phyloP scores from a whole-genome alignment of 2,888 invertebrate species.

The Drosophila algonquin region DNA sequence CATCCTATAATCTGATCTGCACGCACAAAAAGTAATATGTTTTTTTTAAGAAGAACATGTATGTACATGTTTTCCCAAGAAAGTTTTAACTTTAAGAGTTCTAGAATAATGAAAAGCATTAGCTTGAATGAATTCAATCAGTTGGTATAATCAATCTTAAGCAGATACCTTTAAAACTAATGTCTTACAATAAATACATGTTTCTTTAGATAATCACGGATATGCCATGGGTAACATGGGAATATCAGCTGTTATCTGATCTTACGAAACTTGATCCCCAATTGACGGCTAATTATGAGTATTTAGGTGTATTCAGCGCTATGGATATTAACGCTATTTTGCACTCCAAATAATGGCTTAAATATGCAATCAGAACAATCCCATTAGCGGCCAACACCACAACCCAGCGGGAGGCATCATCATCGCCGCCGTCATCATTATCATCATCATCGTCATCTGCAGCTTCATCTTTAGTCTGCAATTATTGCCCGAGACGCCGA shows the following conservation, averaged over 20 bases:
- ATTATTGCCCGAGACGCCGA: constrained; percentile 43
- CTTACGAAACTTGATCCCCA: not conserved
- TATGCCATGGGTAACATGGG: no score
- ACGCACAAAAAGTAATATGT: no score
- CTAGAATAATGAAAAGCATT: not conserved
- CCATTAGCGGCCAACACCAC: constrained; percentile 36
- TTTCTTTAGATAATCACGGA: no score
- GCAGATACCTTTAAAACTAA: no score
- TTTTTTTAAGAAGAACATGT: no score
- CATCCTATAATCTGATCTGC: no score
- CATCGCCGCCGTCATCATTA: not conserved
- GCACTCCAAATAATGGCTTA: constrained; percentile 1
- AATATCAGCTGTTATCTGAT: no score
- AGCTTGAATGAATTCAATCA: not conserved
- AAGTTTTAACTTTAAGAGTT: no score
- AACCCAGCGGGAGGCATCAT: not conserved
- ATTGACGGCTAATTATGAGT: not conserved
- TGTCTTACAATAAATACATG: no score
- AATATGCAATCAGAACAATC: constrained; percentile 31
- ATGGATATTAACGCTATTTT: not conserved
- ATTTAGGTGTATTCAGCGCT: not conserved
- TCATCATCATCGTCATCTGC: not conserved
- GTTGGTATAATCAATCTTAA: not conserved
- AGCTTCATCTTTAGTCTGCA: constrained; percentile 7
- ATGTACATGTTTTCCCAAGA: no score